A percentile compares a stretch with the other conserved stretches of the same genome.
These are phyloP conservation scores for Ectobius pallidus DNA, from an alignment of 2,888 invertebrate genomes.

Conservation along the genomic window DNA sequence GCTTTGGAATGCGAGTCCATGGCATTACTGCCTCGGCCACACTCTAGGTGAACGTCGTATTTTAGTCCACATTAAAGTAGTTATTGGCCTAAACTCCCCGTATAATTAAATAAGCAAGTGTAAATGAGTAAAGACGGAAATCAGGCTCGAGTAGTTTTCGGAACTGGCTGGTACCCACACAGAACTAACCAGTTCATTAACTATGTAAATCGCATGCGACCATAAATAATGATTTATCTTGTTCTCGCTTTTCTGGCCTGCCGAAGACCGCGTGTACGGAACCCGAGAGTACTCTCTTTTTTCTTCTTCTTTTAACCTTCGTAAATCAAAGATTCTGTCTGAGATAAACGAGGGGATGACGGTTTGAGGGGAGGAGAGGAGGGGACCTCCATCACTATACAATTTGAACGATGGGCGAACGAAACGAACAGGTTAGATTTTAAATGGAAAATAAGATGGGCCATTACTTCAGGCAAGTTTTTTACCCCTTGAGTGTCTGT, in stretches of 20 bases:
- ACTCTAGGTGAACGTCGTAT: too few relatives aligned
- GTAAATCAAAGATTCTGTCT: constrained; percentile 37
- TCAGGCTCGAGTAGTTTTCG: not conserved
- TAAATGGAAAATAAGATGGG: constrained; percentile 33
- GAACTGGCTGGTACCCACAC: constrained; percentile 22
- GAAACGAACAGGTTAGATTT: constrained; percentile 32
- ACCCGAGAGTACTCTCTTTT: constrained; percentile 22
- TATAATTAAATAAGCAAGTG: too few relatives aligned
- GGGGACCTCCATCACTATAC: constrained; percentile 20
- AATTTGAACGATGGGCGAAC: constrained; percentile 31
- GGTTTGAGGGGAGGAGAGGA: constrained; percentile 25
- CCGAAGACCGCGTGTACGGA: constrained; percentile 20
- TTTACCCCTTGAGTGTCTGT: not conserved
- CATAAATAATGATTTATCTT: constrained; percentile 53
- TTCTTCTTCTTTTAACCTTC: constrained; percentile 10
- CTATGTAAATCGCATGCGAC: constrained; percentile 54
- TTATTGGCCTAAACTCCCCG: too few relatives aligned
- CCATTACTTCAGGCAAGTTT: constrained; percentile 31
- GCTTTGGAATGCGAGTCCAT: too few relatives aligned
- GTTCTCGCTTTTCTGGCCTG: constrained; percentile 25
- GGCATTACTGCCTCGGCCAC: too few relatives aligned
- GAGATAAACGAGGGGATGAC: constrained; percentile 33
- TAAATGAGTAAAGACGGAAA: not conserved
- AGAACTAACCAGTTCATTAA: constrained; percentile 50
- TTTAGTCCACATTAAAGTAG: too few relatives aligned